Conservation (phyloP, 2,888 invertebrate species). For the Corythucha ciliata region DNA sequence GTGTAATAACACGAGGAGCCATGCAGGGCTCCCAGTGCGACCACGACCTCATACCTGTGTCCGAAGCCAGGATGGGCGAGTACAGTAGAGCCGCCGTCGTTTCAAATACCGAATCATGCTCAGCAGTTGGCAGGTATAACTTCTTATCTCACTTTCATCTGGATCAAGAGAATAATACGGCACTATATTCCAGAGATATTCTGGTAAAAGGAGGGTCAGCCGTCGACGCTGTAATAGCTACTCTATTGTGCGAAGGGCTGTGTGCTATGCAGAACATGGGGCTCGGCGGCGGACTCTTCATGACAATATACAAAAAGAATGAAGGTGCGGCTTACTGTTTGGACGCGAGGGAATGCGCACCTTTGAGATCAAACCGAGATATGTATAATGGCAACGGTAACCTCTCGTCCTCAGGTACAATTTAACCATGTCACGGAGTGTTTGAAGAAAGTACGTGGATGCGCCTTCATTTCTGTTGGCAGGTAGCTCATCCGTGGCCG, state of each 20-base stretch:
- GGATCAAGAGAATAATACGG: neutral
- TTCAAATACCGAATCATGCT: slow-evolving; percentile 42
- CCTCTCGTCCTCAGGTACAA: slow-evolving; percentile 27
- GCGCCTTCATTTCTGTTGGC: neutral
- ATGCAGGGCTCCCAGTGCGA: slow-evolving; percentile 20
- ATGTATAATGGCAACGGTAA: slow-evolving; percentile 49
- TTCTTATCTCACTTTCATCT: slow-evolving; percentile 4
- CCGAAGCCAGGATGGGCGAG: slow-evolving; percentile 25
- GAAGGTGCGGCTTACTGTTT: slow-evolving; percentile 53
- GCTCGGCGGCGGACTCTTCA: slow-evolving; percentile 64
- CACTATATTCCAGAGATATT: slow-evolving; percentile 35
- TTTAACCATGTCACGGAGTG: neutral
- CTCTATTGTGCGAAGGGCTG: slow-evolving; percentile 42
- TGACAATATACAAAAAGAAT: slow-evolving; percentile 60
- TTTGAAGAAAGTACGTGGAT: neutral
- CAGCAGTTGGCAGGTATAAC: slow-evolving; percentile 40
- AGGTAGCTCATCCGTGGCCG: slow-evolving; percentile 67
- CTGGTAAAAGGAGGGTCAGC: slow-evolving; percentile 40
- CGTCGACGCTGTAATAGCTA: slow-evolving; percentile 42
- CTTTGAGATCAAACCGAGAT: slow-evolving; percentile 48
- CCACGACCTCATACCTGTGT: slow-evolving; percentile 19
- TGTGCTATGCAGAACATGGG: slow-evolving; percentile 42
- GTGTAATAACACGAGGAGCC: no score
- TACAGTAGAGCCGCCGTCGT: slow-evolving; percentile 40
- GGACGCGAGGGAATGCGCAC: slow-evolving; percentile 67